Evolutionary conservation across 2,113 vertebrate species (phyloP).

Genomic region (Bubo bubo): DNA sequence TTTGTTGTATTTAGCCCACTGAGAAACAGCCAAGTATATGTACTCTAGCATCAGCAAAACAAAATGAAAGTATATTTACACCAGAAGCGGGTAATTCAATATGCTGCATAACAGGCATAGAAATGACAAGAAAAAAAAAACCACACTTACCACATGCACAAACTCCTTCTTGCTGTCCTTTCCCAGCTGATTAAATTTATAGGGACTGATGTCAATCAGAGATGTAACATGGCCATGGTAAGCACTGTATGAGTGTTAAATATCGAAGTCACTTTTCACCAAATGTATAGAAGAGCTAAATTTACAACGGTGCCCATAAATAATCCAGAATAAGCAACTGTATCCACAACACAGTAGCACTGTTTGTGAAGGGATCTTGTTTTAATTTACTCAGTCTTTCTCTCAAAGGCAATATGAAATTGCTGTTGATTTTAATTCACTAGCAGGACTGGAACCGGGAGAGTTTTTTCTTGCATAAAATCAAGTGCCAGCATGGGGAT

Average conservation of each 20-base stretch:
- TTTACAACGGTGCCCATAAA: background rate
- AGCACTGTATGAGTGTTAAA: constrained; percentile 80
- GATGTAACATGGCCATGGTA: constrained; percentile 96
- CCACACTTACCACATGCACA: constrained; percentile 90
- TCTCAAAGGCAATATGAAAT: background rate
- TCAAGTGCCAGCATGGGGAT: background rate
- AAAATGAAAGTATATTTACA: background rate
- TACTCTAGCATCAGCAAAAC: background rate
- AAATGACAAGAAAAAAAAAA: background rate
- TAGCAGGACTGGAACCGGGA: background rate
- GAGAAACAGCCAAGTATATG: background rate
- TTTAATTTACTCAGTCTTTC: background rate
- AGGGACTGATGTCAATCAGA: constrained; percentile 97
- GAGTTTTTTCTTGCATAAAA: background rate
- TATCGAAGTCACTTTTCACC: constrained; percentile 34
- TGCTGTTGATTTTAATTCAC: background rate
- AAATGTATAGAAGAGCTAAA: background rate
- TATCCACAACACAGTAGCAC: background rate
- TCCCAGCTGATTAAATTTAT: constrained; percentile 90
- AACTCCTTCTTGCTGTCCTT: constrained; percentile 82
- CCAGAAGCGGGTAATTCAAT: background rate
- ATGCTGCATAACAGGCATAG: background rate
- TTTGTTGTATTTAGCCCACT: background rate
- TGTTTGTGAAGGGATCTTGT: background rate
- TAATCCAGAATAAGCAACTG: background rate